Evolutionary conservation across 2,888 invertebrate species (phyloP), one percentile per base, ranked within the genome.

Genomic region (Hybos culiciformis): DNA sequence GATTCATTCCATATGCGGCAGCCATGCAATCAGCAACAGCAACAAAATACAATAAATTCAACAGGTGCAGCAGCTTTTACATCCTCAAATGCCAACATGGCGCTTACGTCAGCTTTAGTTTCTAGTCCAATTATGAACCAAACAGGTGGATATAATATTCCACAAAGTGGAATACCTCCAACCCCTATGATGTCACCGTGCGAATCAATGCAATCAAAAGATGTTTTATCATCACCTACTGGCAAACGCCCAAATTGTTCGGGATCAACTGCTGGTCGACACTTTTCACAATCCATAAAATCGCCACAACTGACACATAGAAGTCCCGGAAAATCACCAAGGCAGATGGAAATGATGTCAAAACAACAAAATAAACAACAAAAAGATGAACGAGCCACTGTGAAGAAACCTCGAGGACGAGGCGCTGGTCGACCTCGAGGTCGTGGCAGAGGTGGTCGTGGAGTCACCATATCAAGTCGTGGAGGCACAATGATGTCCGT

Each of bases 41-140:
- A 45, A 4, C 48, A 48, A 37, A 47, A 47, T 9, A 48, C 45
- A 37, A 24, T 43, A 47, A 34, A 37, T 37, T 1, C 48, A 48
- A 11, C 73, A 3, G 82, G 47, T 42, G 75, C 75, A 6, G 84
- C 85, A 6, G 80, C 86, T 3, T 87, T 86, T 58, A 84, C 85
- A 2, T 79, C 84, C 7, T 83, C 84, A 1, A 80, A 83, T 44
- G 84, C 84, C 58, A 86, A 85, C 56, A 77, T 86, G 69, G 83
- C 83, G 2, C 64, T 86, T 11, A 85, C 84, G 1, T 80, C 83
- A 9, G 82, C 83, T 3, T 82, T 85, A 75, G 82, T 84, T 12
- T 81, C 83, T 39, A 11, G 51, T 53, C 17, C 50, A 48, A 12
- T 37, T 40, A 17, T 26, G 36, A 47, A 48, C 24, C 40, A 46